Evolutionary conservation across 2,113 vertebrate genomes (phyloP).

Genomic region (Daubentonia madagascariensis): DNA sequence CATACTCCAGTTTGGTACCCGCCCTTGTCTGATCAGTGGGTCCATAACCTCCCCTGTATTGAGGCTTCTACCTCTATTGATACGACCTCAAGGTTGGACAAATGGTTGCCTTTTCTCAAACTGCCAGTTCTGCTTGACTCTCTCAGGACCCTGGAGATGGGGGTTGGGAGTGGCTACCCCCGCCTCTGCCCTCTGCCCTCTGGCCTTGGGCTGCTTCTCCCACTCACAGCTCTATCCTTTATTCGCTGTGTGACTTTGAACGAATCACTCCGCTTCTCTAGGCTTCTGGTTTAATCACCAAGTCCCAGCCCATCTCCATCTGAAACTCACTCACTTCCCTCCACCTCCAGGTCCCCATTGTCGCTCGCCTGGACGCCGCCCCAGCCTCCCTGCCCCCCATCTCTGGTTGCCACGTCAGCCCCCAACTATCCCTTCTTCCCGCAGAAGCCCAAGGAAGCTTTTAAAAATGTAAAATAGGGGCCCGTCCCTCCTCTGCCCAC

Average conservation of each 20-base stretch:
- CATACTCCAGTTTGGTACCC: rapidly evolving
- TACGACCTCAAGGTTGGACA: not conserved
- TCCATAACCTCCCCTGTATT: not conserved
- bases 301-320: no score
- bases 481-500: not conserved
- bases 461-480: not conserved
- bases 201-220: not conserved
- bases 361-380: not conserved
- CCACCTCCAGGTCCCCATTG: not conserved
- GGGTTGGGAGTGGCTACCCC: rapidly evolving
- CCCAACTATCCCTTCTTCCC: not conserved
- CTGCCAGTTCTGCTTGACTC: not conserved
- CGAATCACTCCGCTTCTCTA: not conserved
- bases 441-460: not conserved
- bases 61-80: not conserved
- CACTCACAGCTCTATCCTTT: not conserved
- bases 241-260: not conserved
- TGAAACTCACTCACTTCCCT: not conserved
- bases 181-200: not conserved
- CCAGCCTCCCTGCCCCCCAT: not conserved
- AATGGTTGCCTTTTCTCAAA: not conserved
- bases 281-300: not conserved
- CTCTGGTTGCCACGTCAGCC: not conserved
- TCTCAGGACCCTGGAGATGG: not conserved
- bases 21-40: not conserved